phyloP scores from a whole-genome alignment of 2,113 vertebrate species.

The Myiozetetes cayanensis region DNA sequence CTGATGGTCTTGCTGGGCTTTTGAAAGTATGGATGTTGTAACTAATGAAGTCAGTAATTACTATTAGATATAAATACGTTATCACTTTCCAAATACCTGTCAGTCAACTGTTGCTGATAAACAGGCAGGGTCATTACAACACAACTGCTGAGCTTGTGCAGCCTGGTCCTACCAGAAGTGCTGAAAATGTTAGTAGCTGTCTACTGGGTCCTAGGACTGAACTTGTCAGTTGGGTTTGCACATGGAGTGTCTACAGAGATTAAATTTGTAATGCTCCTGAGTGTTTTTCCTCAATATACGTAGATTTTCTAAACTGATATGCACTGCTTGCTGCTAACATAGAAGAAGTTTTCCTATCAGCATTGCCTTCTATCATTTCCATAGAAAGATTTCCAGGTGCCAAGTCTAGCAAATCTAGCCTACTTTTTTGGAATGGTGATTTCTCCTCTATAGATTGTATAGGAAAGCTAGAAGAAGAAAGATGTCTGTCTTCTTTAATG shows the following conservation, averaged over 20 bases:
- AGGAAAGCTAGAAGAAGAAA: not conserved
- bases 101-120: not conserved
- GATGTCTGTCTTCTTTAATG: constrained; percentile 37
- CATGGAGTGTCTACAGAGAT: not conserved
- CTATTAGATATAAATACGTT: not conserved
- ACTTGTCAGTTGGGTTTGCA: not conserved
- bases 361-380: not conserved
- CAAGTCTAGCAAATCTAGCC: constrained; percentile 2
- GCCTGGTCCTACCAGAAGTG: not conserved
- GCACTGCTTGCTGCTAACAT: not conserved
- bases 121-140: not conserved
- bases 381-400: not conserved
- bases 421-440: constrained; percentile 32
- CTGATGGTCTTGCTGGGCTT: not conserved
- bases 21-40: constrained; percentile 12
- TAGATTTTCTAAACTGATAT: constrained; percentile 1
- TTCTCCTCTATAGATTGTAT: constrained; percentile 8
- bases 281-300: not conserved
- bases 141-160: constrained; percentile 3
- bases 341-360: not conserved
- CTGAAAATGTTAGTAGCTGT: not conserved
- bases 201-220: not conserved
- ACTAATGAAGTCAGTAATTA: not conserved
- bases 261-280: not conserved
- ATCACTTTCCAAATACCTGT: not conserved